Conservation (phyloP, 2,888 invertebrate species). For the Caenorhabditis sulstoni region DNA sequence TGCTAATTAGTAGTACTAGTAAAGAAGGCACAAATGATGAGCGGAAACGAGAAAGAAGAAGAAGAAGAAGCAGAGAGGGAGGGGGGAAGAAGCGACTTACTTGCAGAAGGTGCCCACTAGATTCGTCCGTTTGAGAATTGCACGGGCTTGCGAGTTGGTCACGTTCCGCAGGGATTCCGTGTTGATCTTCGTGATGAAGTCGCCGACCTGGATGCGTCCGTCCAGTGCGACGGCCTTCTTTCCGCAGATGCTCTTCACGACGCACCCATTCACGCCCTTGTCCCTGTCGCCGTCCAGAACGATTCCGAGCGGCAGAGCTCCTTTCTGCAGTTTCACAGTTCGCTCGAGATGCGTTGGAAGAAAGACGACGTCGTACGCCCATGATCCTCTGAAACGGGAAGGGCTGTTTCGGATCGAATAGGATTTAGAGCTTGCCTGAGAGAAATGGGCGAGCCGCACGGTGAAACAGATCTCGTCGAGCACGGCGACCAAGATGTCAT, state of each 20-base stretch:
- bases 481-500: conserved; percentile 79
- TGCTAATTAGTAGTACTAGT: conserved; percentile 55
- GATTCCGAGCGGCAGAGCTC: conserved; percentile 84
- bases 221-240: conserved; percentile 84
- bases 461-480: conserved; percentile 78
- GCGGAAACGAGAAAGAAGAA: conserved; percentile 79
- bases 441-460: conserved; percentile 75
- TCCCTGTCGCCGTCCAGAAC: conserved; percentile 84
- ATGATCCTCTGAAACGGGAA: conserved; percentile 75
- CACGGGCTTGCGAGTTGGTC: conserved; percentile 84
- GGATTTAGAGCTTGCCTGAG: conserved; percentile 9
- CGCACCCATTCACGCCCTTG: conserved; percentile 84
- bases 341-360: conserved; percentile 84
- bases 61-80: conserved; percentile 36
- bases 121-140: conserved; percentile 84
- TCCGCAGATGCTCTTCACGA: conserved; percentile 83
- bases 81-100: conserved; percentile 79
- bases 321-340: conserved; percentile 84
- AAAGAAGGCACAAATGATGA: conserved; percentile 32
- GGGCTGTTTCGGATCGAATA: too few species aligned
- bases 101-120: conserved; percentile 84
- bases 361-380: conserved; percentile 80
- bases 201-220: conserved; percentile 84
- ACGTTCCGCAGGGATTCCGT: conserved; percentile 84
- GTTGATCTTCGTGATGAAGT: conserved; percentile 84